phyloP scores from a whole-genome alignment of 2,797 vertebrate species.

The Muscicapa striata region DNA sequence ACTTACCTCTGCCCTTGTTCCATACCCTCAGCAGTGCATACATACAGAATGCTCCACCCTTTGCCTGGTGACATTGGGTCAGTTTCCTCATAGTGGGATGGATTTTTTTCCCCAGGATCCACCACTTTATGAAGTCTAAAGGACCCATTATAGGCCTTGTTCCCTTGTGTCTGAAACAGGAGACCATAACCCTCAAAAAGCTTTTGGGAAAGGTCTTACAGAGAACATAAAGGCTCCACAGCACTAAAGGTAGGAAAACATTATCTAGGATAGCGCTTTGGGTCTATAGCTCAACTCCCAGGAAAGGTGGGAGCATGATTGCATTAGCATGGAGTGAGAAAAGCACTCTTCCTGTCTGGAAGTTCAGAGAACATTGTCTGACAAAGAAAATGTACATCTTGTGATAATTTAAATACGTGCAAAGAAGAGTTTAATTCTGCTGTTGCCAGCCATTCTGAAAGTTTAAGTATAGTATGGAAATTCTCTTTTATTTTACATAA shows the following conservation, averaged over 20 bases:
- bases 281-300: background rate
- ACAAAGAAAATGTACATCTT: background rate
- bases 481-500: conserved; percentile 34
- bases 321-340: background rate
- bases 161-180: background rate
- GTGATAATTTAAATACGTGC: conserved; percentile 3
- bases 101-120: background rate
- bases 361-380: background rate
- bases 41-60: background rate
- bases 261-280: background rate
- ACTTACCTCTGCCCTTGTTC: background rate
- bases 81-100: background rate
- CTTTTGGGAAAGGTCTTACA: background rate
- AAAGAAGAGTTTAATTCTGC: background rate
- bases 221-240: background rate
- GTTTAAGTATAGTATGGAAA: background rate
- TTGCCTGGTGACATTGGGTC: background rate
- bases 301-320: background rate
- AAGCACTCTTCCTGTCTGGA: background rate
- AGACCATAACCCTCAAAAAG: background rate
- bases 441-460: background rate
- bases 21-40: background rate
- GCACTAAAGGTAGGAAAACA: background rate
- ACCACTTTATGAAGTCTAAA: background rate
- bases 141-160: background rate